Conservation (phyloP, 2,113 vertebrate genomes). For the Aythya baeri region DNA sequence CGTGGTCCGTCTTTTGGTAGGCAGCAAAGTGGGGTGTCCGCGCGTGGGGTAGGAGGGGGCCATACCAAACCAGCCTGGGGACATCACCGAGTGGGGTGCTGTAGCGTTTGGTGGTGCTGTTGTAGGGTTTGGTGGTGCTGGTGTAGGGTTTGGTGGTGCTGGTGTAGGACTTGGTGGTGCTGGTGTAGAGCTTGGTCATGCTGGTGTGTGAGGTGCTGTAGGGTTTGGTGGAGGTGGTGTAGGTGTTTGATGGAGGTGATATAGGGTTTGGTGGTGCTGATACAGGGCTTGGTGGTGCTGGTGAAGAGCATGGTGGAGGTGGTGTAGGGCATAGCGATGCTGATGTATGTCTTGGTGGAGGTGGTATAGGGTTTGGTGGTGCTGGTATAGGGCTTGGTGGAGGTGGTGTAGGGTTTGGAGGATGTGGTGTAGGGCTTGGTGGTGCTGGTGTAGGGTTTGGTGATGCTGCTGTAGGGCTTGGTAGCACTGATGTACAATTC, state of each 20-base stretch:
- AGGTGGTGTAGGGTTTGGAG: background rate
- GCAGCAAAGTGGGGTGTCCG: background rate
- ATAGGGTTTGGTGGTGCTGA: background rate
- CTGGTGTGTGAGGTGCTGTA: too few species aligned
- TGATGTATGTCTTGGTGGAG: too few species aligned
- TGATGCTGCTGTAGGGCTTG: too few species aligned
- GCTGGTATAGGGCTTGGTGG: background rate
- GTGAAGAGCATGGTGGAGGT: too few species aligned
- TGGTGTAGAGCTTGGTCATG: too few species aligned
- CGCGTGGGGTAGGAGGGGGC: rapidly evolving
- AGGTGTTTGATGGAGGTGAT: too few species aligned
- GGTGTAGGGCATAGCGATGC: too few species aligned
- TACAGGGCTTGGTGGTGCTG: background rate
- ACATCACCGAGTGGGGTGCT: background rate
- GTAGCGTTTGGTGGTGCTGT: background rate
- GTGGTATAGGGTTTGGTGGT: background rate
- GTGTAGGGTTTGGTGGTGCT: background rate
- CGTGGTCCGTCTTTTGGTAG: background rate
- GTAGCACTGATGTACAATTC: background rate
- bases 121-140: too few species aligned
- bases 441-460: background rate
- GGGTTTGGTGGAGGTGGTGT: too few species aligned
- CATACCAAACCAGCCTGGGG: background rate
- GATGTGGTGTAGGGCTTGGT: background rate
- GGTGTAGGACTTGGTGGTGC: background rate